Evolutionary conservation across 2,113 vertebrate genomes (phyloP).

Genomic region (Dicrurus megarhynchus): DNA sequence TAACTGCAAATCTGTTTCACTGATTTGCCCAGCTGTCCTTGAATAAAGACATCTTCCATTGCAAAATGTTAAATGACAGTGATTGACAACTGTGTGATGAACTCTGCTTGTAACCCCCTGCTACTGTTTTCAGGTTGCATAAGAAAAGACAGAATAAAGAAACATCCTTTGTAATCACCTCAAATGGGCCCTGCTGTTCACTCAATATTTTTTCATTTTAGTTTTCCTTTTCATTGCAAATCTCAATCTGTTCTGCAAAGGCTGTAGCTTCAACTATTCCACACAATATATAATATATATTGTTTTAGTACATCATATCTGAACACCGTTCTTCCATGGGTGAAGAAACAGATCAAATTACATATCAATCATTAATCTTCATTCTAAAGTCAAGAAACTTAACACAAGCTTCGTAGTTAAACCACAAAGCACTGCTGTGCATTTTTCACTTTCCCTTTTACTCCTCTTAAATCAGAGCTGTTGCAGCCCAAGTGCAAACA

Average conservation of each 20-base stretch:
- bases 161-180: constrained; percentile 82
- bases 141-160: constrained; percentile 81
- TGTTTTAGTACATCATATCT: not conserved
- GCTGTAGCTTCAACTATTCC: constrained; percentile 31
- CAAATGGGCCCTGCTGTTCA: constrained; percentile 79
- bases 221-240: constrained; percentile 73
- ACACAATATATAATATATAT: not conserved
- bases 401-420: not conserved
- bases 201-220: constrained; percentile 75
- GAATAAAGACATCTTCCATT: constrained; percentile 82
- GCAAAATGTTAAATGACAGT: constrained; percentile 84
- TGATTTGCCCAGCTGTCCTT: constrained; percentile 85
- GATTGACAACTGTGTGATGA: constrained; percentile 82
- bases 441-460: not conserved
- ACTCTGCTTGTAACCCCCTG: constrained; percentile 80
- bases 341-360: constrained; percentile 16
- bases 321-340: not conserved
- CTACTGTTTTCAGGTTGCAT: constrained; percentile 83
- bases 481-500: not conserved
- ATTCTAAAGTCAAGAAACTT: constrained; percentile 16
- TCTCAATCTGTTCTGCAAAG: constrained; percentile 74
- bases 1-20: constrained; percentile 84
- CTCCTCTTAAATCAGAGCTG: not conserved
- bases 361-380: constrained; percentile 10
- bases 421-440: not conserved